Evolutionary conservation across 2,113 vertebrate genomes (phyloP).

Genomic region (Andinoacara biseriatus): DNA sequence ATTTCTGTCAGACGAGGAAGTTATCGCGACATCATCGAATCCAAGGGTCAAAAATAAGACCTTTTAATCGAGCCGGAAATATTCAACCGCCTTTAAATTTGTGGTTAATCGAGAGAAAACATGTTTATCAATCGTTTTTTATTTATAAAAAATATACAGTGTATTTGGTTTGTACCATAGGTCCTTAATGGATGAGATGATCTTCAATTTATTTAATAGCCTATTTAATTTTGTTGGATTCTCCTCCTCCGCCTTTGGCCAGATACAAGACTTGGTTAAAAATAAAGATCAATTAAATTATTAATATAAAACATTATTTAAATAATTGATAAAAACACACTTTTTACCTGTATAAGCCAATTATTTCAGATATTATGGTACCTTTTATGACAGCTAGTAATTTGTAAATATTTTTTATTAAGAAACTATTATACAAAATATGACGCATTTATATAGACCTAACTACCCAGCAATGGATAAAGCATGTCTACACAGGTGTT

Average conservation of each 20-base stretch:
- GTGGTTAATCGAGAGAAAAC: not conserved
- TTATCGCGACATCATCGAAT: slow-evolving; percentile 41
- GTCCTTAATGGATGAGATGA: too few relatives aligned
- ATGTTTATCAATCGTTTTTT: too few relatives aligned
- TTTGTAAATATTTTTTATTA: not conserved
- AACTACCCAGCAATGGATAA: not conserved
- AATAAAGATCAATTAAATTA: not conserved
- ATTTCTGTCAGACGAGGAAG: slow-evolving; percentile 25
- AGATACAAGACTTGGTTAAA: not conserved
- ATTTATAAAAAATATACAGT: too few relatives aligned
- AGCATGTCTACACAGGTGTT: not conserved
- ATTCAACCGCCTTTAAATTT: not conserved
- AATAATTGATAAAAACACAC: not conserved
- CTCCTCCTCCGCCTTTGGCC: not conserved
- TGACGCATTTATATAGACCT: not conserved
- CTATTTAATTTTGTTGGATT: not conserved
- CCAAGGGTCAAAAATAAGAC: slow-evolving; percentile 36
- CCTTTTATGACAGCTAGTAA: not conserved
- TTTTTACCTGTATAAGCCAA: not conserved
- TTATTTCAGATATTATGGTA: not conserved
- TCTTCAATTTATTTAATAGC: not conserved
- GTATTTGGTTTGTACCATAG: not conserved
- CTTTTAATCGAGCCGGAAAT: slow-evolving; percentile 62
- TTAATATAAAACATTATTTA: not conserved
- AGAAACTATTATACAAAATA: not conserved